Conservation (phyloP, 2,113 vertebrate species). For the Columba livia region DNA sequence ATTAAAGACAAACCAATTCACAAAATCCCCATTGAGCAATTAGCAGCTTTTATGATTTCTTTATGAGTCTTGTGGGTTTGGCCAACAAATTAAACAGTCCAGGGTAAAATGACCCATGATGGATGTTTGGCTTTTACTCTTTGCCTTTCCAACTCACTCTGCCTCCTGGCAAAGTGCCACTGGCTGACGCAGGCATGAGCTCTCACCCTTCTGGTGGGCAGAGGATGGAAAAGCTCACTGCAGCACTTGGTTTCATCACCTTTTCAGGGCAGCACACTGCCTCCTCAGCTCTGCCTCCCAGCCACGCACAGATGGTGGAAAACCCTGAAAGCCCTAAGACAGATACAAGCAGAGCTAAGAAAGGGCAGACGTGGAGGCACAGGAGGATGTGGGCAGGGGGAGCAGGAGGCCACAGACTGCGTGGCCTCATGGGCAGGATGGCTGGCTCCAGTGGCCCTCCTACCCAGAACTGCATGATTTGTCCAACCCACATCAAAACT, state of each 20-base stretch:
- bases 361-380: not conserved
- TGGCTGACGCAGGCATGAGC: accelerated
- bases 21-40: not conserved
- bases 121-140: not conserved
- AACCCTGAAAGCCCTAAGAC: not conserved
- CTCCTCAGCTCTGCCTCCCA: not conserved
- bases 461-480: not conserved
- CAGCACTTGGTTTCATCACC: not conserved
- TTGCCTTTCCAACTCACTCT: accelerated
- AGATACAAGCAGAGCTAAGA: not conserved
- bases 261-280: not conserved
- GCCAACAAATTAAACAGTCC: not conserved
- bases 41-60: not conserved
- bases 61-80: not conserved
- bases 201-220: not conserved
- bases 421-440: accelerated
- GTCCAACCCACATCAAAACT: not conserved
- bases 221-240: not conserved
- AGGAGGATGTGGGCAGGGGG: accelerated
- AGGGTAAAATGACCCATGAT: not conserved
- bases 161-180: not conserved
- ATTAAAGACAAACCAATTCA: not conserved
- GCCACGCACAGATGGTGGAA: not conserved
- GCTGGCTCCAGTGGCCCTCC: not conserved
- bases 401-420: not conserved